Percentiles rank a stretch among this genome's conserved stretches.
These are phyloP conservation scores for Meriones unguiculatus DNA, from an alignment of 2,113 vertebrate species.

Conservation along the genomic window DNA sequence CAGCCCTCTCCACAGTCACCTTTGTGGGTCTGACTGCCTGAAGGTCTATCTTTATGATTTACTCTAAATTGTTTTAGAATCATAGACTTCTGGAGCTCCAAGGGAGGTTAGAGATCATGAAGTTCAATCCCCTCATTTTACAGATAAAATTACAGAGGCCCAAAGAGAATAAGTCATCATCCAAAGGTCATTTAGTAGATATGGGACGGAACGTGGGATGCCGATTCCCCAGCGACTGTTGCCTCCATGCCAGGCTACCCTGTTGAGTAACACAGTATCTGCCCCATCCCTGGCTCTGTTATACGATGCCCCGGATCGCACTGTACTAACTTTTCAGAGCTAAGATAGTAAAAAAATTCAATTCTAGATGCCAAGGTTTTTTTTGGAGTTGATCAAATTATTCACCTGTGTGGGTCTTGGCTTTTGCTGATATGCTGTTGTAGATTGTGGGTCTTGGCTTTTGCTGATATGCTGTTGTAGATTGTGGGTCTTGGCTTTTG, in stretches of 20 bases:
- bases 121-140: conserved; percentile 80
- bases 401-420: not conserved
- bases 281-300: not conserved
- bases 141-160: conserved; percentile 77
- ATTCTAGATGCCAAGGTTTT: not conserved
- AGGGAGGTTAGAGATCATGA: conserved; percentile 80
- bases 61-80: conserved; percentile 82
- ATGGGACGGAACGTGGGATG: not conserved
- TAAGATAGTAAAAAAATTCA: not conserved
- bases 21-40: conserved; percentile 72
- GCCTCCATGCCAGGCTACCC: not conserved
- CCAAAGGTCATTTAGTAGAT: conserved; percentile 70
- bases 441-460: not conserved
- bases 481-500: not conserved
- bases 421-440: not conserved
- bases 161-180: conserved; percentile 77
- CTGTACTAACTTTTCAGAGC: not conserved
- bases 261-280: not conserved
- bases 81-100: conserved; percentile 73
- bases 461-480: not conserved
- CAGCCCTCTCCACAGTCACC: conserved; percentile 60
- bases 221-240: not conserved
- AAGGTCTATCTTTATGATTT: conserved; percentile 80
- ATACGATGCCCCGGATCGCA: not conserved
- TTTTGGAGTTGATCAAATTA: conserved; percentile 32